Evolutionary conservation across 2,797 vertebrate species (phyloP), one percentile per base, ranked within the genome.

Genomic region (Sebastes alutus): DNA sequence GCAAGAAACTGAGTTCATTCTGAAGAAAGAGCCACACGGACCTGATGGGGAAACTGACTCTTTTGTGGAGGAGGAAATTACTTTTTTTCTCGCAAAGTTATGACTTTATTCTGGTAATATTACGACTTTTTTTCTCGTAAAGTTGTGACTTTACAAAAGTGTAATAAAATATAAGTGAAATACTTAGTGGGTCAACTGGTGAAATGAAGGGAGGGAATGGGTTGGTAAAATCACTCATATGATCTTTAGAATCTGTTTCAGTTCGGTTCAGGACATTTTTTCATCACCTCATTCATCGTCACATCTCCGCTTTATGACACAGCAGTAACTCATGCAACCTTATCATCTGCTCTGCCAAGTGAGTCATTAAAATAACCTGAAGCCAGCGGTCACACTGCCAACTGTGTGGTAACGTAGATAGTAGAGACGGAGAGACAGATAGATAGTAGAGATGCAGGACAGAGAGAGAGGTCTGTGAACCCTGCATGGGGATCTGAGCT

Each of bases 311-410:
- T 75, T 77, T 77, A 79, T 4, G 0, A 42, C 64, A 23, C 52
- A 29, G 20, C 38, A 6, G 7, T 38, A 32, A 70, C 52, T 76
- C 11, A 20, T 58, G 25, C 4, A 80, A 42, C 35, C 2, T 16
- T 54, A 32, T 42, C 2, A 42, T 59, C 46, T 49, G 12, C 5
- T 7, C 22, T 30, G 55, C 27, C 49, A 66, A 73, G 6, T 55
- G 78, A 82, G n/a, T 46, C 35, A 54, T 12, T 83, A 65, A 82
- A 89, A 77, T 35, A 38, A 20, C 20, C 63, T 30, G 66, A 33
- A 20, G 0, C 25, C 23, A 35, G 49, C 12, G 2, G 69, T 25
- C 60, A 4, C 16, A 2, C n/a, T 8, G 75, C 75, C 85, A 76
- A 29, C 20, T 59, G 29, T 80, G 81, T 23, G 30, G 75, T 56